phyloP scores from a whole-genome alignment of 2,888 invertebrate species.

The Dorcus parallelipipedus region DNA sequence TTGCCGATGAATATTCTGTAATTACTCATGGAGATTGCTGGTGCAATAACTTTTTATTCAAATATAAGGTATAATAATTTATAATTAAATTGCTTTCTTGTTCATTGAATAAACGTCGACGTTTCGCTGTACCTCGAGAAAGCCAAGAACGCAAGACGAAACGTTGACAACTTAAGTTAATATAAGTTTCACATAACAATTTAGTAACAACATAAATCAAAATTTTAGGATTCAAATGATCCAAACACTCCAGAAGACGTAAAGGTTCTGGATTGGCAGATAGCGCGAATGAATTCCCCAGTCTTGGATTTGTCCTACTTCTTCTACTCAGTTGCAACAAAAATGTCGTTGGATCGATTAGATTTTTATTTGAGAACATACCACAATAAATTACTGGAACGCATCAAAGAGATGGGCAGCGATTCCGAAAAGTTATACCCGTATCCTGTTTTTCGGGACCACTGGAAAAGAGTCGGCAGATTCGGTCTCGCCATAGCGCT shows the following conservation, averaged over 20 bases:
- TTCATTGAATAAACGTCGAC: no score
- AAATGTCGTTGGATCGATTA: conserved; percentile 22
- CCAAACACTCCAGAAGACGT: not conserved
- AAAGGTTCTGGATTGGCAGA: conserved; percentile 22
- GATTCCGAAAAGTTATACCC: conserved; percentile 34
- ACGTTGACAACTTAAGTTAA: no score
- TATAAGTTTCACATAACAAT: no score
- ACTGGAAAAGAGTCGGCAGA: conserved; percentile 25
- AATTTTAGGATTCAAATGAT: not conserved
- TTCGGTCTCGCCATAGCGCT: conserved; percentile 22
- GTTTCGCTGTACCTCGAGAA: no score
- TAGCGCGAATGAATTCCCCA: conserved; percentile 22
- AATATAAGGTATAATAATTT: conserved; percentile 12
- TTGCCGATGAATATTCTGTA: conserved; percentile 7
- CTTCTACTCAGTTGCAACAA: conserved; percentile 28
- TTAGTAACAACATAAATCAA: not conserved
- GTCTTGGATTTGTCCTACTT: conserved; percentile 38
- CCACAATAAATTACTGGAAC: conserved; percentile 29
- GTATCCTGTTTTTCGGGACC: conserved; percentile 24
- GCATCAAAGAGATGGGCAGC: conserved; percentile 29
- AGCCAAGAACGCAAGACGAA: not conserved
- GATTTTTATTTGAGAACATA: conserved; percentile 34
- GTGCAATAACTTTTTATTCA: conserved; percentile 25
- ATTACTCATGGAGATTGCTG: conserved; percentile 23
- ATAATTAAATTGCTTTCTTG: no score